A percentile compares a stretch with the other conserved stretches of the same genome.
Conservation (phyloP, 2,888 invertebrate species). For the Lepidonotus clava region DNA sequence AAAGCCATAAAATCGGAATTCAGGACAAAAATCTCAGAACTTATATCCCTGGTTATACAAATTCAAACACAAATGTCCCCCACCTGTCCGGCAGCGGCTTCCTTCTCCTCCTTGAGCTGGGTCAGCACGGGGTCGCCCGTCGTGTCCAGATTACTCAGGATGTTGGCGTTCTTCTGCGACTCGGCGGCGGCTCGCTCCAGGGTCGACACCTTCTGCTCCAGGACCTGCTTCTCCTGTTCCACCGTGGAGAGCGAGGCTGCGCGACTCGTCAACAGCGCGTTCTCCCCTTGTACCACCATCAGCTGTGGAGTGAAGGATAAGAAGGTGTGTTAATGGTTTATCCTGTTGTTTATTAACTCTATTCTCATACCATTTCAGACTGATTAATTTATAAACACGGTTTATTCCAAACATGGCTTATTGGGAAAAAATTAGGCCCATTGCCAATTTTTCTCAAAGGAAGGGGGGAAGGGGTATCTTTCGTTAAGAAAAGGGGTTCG, state of each 20-base stretch:
- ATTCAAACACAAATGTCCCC: no score
- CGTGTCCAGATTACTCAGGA: slow-evolving; percentile 63
- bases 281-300: slow-evolving; percentile 68
- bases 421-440: no score
- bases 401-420: no score
- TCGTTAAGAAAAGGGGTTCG: no score
- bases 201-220: slow-evolving; percentile 68
- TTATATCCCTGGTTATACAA: no score
- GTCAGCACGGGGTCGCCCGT: slow-evolving; percentile 63
- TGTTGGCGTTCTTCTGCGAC: slow-evolving; percentile 67
- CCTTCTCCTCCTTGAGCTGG: slow-evolving; percentile 70
- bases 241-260: slow-evolving; percentile 65
- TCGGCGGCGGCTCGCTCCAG: slow-evolving; percentile 70
- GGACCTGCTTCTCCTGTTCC: slow-evolving; percentile 69
- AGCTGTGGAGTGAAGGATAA: background rate
- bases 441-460: no score
- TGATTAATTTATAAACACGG: no score
- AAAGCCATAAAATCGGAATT: no score
- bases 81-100: slow-evolving; percentile 64
- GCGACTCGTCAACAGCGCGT: slow-evolving; percentile 64
- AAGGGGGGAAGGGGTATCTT: no score
- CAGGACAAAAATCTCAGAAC: no score
- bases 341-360: background rate
- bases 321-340: background rate
- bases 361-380: no score